phyloP scores from a whole-genome alignment of 2,888 invertebrate genomes.

The Serrognathus titanus region DNA sequence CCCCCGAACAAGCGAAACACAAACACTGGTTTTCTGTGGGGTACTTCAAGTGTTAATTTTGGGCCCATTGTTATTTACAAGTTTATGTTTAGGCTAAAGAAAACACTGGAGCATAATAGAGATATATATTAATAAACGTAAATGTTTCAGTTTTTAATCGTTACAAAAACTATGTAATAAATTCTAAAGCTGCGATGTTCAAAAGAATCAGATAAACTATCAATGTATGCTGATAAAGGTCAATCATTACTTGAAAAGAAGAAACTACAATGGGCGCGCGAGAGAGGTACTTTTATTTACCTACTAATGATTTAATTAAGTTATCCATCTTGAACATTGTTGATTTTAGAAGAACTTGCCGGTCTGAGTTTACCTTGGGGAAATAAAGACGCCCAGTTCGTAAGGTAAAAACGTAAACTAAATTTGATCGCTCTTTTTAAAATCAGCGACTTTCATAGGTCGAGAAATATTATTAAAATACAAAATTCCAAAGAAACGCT shows the following conservation, averaged over 20 bases:
- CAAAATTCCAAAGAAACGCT: constrained; percentile 28
- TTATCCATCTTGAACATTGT: not conserved
- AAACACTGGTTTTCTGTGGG: too few relatives aligned
- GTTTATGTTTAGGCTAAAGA: too few relatives aligned
- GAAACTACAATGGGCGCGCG: constrained; percentile 88
- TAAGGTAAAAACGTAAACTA: constrained; percentile 17
- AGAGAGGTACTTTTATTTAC: constrained; percentile 65
- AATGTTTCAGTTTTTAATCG: constrained; percentile 30
- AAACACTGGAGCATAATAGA: not conserved
- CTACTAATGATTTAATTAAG: not conserved
- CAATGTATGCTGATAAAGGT: constrained; percentile 25
- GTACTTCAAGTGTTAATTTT: too few relatives aligned
- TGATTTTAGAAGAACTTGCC: constrained; percentile 73
- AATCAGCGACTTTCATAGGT: constrained; percentile 25
- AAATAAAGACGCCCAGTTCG: constrained; percentile 21
- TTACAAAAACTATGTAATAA: constrained; percentile 20
- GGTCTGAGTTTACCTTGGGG: constrained; percentile 77
- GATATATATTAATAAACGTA: constrained; percentile 4
- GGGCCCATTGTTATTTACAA: too few relatives aligned
- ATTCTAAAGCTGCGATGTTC: constrained; percentile 17
- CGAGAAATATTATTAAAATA: constrained; percentile 34
- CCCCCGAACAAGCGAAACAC: too few relatives aligned
- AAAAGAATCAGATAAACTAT: constrained; percentile 19
- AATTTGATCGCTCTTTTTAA: constrained; percentile 10
- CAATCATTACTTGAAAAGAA: constrained; percentile 78